Conservation (phyloP, 2,888 invertebrate genomes). For the Ditula angustiorana region DNA sequence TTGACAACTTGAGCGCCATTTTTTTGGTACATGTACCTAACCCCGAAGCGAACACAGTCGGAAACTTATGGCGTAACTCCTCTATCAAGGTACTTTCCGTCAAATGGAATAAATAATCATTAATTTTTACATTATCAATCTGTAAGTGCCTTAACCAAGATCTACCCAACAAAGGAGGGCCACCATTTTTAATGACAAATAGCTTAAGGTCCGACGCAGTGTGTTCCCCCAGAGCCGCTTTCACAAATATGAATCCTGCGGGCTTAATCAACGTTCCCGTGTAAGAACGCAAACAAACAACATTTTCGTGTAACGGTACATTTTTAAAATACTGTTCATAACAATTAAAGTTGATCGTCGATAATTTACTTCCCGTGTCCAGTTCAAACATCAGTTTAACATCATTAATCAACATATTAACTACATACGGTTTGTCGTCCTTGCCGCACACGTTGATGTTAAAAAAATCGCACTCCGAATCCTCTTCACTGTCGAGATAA, state of each 20-base stretch:
- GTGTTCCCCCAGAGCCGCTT: constrained; percentile 9
- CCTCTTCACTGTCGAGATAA: neutral
- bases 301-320: neutral
- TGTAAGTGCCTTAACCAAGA: no score
- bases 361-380: constrained; percentile 12
- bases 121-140: no score
- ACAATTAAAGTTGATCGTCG: neutral
- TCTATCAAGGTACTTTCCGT: no score
- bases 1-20: no score
- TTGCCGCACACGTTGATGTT: neutral
- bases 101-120: no score
- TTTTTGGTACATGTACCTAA: no score
- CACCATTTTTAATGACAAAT: neutral
- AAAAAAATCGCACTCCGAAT: neutral
- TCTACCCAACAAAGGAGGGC: neutral
- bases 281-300: neutral
- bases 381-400: neutral
- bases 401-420: neutral
- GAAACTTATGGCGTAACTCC: no score
- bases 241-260: neutral
- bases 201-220: neutral
- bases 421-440: neutral
- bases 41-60: no score
- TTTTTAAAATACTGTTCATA: neutral
- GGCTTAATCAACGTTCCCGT: no score